A percentile compares a stretch with the other conserved stretches of the same genome.
Conservation (phyloP, 2,888 invertebrate genomes). For the Onchidella celtica region DNA sequence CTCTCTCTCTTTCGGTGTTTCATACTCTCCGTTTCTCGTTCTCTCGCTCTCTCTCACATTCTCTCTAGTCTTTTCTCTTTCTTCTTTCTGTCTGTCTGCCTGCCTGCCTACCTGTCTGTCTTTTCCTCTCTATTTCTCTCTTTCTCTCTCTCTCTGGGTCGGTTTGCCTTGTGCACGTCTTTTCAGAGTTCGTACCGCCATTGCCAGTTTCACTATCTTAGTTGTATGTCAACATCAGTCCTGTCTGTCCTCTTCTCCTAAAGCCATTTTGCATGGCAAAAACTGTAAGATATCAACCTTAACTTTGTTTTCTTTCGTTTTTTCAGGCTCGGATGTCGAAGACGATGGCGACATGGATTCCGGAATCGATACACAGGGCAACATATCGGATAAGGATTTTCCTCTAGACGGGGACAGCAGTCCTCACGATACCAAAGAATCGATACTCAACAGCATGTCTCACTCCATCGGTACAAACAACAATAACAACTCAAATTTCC, state of each 20-base stretch:
- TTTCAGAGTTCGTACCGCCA: neutral
- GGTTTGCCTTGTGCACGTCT: neutral
- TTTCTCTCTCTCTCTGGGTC: neutral
- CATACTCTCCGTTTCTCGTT: too few species aligned
- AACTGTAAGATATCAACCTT: too few species aligned
- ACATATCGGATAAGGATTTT: slow-evolving; percentile 73
- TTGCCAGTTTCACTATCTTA: neutral
- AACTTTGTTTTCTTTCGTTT: too few species aligned
- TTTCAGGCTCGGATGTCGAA: slow-evolving; percentile 74
- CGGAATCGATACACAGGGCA: slow-evolving; percentile 67
- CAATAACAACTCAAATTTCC: slow-evolving; percentile 81
- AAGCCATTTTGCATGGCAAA: too few species aligned
- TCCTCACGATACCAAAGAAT: slow-evolving; percentile 63
- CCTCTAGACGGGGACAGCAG: slow-evolving; percentile 69
- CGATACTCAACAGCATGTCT: slow-evolving; percentile 54
- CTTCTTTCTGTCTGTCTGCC: neutral
- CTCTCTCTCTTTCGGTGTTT: slow-evolving; percentile 3
- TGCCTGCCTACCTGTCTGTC: neutral
- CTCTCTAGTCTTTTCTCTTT: neutral
- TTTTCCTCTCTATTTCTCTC: neutral
- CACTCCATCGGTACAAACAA: slow-evolving; percentile 68
- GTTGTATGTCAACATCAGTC: too few species aligned
- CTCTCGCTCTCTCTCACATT: too few species aligned
- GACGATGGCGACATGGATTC: slow-evolving; percentile 76
- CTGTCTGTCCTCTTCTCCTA: too few species aligned